A percentile compares a stretch with the other conserved stretches of the same genome.
Evolutionary conservation across 2,797 vertebrate genomes (phyloP).

Genomic region (Amniataba percoides): DNA sequence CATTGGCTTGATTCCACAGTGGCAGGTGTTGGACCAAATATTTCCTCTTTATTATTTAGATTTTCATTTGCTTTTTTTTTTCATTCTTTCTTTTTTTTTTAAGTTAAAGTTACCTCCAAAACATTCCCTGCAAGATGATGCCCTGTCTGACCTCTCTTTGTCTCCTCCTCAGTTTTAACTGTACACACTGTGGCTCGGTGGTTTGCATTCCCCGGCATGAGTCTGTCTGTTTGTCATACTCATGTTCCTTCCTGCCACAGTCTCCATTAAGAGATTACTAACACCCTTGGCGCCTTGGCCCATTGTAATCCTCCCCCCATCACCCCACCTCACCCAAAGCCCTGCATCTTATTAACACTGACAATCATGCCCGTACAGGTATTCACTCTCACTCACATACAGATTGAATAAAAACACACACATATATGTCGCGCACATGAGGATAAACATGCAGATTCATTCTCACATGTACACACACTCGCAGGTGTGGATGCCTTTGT

Average conservation of each 20-base stretch:
- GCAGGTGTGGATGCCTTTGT: conserved; percentile 80
- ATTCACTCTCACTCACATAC: conserved; percentile 57
- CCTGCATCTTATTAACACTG: conserved; percentile 78
- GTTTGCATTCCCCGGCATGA: conserved; percentile 73
- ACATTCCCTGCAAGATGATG: conserved; percentile 66
- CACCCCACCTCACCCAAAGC: conserved; percentile 55
- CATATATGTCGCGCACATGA: conserved; percentile 31
- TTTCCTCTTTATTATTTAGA: conserved; percentile 33
- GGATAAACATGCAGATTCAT: conserved; percentile 48
- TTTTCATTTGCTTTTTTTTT: conserved; percentile 1
- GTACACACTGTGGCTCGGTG: conserved; percentile 58
- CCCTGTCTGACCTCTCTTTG: conserved; percentile 53
- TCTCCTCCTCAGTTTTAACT: conserved; percentile 56
- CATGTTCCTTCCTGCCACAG: conserved; percentile 81
- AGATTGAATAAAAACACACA: conserved; percentile 49
- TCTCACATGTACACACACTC: conserved; percentile 42
- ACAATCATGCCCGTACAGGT: conserved; percentile 80
- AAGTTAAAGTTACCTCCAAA: conserved; percentile 34
- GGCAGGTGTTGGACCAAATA: conserved; percentile 86
- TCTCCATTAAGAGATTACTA: conserved; percentile 83
- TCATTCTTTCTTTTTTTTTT: conserved; percentile 3
- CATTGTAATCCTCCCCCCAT: conserved; percentile 54
- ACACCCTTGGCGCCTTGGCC: conserved; percentile 71
- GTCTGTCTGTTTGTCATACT: conserved; percentile 71
- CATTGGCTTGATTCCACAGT: conserved; percentile 81